These are phyloP conservation scores for Spodoptera littoralis DNA, from an alignment of 2,888 invertebrate genomes.

Conservation along the genomic window DNA sequence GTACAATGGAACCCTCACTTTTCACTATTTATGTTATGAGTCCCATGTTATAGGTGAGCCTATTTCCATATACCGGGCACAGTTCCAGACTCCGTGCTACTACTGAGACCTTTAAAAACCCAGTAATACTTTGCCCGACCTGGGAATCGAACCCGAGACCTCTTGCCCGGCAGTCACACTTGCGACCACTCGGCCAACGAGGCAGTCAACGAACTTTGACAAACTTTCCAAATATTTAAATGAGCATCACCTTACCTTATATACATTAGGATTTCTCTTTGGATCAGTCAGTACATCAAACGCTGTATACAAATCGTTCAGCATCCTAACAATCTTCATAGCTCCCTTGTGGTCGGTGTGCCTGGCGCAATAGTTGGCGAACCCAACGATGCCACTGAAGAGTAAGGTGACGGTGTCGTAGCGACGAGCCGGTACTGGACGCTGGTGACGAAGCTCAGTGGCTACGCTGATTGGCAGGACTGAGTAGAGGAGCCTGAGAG, in stretches of 20 bases:
- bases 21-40: no score
- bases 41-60: no score
- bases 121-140: no score
- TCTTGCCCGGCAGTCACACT: no score
- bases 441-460: conserved; percentile 96
- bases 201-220: no score
- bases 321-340: conserved; percentile 98
- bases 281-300: conserved; percentile 98
- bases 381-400: conserved; percentile 97
- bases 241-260: conserved; percentile 91
- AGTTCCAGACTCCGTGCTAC: no score
- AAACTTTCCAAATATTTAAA: background rate
- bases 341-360: conserved; percentile 97
- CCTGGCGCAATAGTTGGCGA: conserved; percentile 96
- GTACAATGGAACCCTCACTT: no score
- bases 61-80: no score
- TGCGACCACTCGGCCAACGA: no score
- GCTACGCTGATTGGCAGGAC: conserved; percentile 98
- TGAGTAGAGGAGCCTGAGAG: conserved; percentile 95
- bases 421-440: conserved; percentile 96
- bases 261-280: conserved; percentile 97
- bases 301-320: conserved; percentile 97
- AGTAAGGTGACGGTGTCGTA: conserved; percentile 97
- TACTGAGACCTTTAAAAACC: no score
- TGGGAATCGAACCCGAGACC: no score